Conservation (phyloP, 2,797 vertebrate genomes). For the Xiphophorus birchmanni region DNA sequence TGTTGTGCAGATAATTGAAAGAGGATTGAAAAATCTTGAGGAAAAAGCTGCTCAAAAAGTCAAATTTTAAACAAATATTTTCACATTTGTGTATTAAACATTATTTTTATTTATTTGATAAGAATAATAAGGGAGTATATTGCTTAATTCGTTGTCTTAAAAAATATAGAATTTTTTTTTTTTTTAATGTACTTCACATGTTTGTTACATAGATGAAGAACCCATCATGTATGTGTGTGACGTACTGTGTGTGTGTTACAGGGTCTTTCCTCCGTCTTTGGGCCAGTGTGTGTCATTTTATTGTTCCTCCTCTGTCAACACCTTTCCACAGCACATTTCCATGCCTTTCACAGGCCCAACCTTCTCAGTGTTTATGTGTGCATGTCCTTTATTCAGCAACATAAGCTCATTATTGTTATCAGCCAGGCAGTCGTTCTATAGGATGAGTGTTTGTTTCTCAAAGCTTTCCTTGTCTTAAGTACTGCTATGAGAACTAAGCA, state of each 20-base stretch:
- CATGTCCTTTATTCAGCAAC: slow-evolving; percentile 26
- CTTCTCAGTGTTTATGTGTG: slow-evolving; percentile 14
- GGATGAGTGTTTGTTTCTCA: slow-evolving; percentile 47
- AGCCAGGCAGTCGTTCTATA: slow-evolving; percentile 29
- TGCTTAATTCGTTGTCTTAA: background rate
- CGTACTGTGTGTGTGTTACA: slow-evolving; percentile 9
- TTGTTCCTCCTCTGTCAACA: slow-evolving; percentile 8
- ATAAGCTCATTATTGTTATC: slow-evolving; percentile 65
- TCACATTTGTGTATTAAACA: too few relatives aligned
- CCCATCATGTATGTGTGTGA: slow-evolving; percentile 2
- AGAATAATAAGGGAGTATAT: background rate
- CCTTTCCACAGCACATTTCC: slow-evolving; percentile 23
- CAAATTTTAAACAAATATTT: background rate
- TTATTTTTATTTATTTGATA: background rate
- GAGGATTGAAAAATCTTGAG: background rate
- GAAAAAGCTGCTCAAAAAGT: background rate
- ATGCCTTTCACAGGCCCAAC: slow-evolving; percentile 10
- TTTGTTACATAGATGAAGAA: background rate
- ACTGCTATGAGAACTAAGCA: slow-evolving; percentile 42
- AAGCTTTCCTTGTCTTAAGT: slow-evolving; percentile 48
- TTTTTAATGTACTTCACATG: background rate
- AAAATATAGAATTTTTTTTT: too few relatives aligned
- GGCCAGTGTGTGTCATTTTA: slow-evolving; percentile 62
- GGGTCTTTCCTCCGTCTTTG: slow-evolving; percentile 55
- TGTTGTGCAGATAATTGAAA: background rate